These are phyloP conservation scores for Papilio polytes DNA, from an alignment of 1,140 invertebrate species.

Conservation along the genomic window DNA sequence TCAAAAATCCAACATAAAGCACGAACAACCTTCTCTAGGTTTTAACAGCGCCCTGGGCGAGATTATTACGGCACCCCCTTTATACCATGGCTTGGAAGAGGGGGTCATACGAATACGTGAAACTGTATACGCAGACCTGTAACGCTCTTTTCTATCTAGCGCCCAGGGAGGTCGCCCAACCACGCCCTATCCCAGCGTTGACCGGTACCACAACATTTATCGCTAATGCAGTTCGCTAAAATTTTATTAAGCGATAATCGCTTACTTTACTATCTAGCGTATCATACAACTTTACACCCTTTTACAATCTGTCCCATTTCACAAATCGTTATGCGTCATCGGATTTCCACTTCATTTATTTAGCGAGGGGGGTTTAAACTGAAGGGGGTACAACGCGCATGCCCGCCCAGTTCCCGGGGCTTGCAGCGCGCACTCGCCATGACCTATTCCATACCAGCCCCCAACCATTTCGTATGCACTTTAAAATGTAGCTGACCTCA, in stretches of 20 bases:
- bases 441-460: conserved; percentile 32
- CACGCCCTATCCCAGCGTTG: too few species aligned
- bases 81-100: too few species aligned
- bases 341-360: conserved; percentile 30
- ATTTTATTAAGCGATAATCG: not conserved
- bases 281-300: not conserved
- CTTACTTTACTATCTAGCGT: not conserved
- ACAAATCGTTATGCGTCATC: conserved; percentile 32
- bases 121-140: too few species aligned
- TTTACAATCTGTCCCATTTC: conserved; percentile 7
- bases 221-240: not conserved
- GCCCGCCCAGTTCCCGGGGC: not conserved
- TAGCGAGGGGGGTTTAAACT: not conserved
- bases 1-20: not conserved
- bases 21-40: too few species aligned
- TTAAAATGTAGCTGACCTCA: conserved; percentile 21
- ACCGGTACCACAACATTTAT: not conserved
- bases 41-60: too few species aligned
- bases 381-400: conserved; percentile 3
- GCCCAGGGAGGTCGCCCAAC: too few species aligned
- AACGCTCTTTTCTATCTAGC: too few species aligned
- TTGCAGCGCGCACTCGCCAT: conserved; percentile 46
- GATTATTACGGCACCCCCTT: too few species aligned
- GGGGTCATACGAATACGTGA: too few species aligned
- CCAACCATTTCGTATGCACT: conserved; percentile 21